phyloP scores from a whole-genome alignment of 2,888 invertebrate genomes.

The Limenitis arthemis region DNA sequence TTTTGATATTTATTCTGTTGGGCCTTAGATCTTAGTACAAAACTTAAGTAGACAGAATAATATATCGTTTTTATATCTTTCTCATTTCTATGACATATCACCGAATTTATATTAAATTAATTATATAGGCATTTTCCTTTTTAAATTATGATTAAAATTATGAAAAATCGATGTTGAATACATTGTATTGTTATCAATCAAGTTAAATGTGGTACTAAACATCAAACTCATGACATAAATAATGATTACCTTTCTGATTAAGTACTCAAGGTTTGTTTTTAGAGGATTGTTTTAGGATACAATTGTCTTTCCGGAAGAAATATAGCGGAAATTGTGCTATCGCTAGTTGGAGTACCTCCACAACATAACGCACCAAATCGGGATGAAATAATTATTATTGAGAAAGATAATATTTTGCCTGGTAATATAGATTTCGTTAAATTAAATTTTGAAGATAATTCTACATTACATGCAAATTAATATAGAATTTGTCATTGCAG shows the following conservation, averaged over 20 bases:
- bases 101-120: no score
- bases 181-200: no score
- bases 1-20: no score
- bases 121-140: no score
- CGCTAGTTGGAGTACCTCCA: slow-evolving; percentile 50
- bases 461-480: not conserved
- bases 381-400: slow-evolving; percentile 35
- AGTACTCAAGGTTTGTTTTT: not conserved
- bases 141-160: no score
- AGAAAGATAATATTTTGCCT: slow-evolving; percentile 39
- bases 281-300: slow-evolving; percentile 51
- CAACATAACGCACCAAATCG: slow-evolving; percentile 53
- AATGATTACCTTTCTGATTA: not conserved
- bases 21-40: no score
- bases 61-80: no score
- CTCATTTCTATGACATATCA: no score
- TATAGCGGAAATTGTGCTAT: slow-evolving; percentile 39
- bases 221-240: no score
- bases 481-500: slow-evolving; percentile 30
- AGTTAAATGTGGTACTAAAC: no score
- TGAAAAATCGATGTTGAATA: no score
- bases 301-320: slow-evolving; percentile 42
- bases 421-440: slow-evolving; percentile 30
- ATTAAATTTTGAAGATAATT: not conserved
- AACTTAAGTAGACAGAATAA: no score